Base-by-base conservation (phyloP, 2,888 invertebrate species). In the Digitonthophagus gazella region DNA sequence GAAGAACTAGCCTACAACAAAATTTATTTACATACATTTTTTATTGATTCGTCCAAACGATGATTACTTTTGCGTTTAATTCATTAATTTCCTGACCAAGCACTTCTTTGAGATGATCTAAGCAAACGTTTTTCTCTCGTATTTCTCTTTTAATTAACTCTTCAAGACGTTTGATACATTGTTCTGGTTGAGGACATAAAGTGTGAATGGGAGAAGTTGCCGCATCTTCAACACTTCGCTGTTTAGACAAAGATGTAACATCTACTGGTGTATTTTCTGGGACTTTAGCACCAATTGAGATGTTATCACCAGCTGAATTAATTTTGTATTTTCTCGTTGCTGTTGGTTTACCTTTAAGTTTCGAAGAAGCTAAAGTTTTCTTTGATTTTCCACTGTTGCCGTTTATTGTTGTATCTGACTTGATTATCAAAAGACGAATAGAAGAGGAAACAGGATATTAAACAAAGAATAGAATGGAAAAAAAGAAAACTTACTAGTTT, bases 71-170 rank as follows among this genome's bases (percentile, higher is more conserved):
- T 16, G 58, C 11, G 55, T 71, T 65, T 22, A 71, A 63, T 15
- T 70, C 61, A 66, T 70, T 65, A n/a, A 72, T 70, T 65, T 73
- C 73, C 18, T 68, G 69, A 0, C 67, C 71, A 11, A 71, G 67
- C 3, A 71, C 66, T 28, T 71, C 69, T 44, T 71, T 73, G 18
- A 69, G 44, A 64, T 70, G 70, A 18, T 56, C 67, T 16, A 70
- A 64, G 18, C 70, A 70, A 15, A 70, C 68, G 28, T 70, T 56
- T 44, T 70, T 70, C 54, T 68, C 68, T 22, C 20, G 61, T 14
- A 70, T 65, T 44, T 70, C 70, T 8, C 65, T 58, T 18, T 14
- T 22, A 19, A 70, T 67, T 11, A 70, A 14, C 11, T 22, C 18
- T 58, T 65, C 65, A 18, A 72, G 55, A 14, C 65, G 64, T n/a